A percentile compares a stretch with the other conserved stretches of the same genome.
Conservation (phyloP, 1,140 invertebrate genomes). For the Meloidogyne exigua region DNA sequence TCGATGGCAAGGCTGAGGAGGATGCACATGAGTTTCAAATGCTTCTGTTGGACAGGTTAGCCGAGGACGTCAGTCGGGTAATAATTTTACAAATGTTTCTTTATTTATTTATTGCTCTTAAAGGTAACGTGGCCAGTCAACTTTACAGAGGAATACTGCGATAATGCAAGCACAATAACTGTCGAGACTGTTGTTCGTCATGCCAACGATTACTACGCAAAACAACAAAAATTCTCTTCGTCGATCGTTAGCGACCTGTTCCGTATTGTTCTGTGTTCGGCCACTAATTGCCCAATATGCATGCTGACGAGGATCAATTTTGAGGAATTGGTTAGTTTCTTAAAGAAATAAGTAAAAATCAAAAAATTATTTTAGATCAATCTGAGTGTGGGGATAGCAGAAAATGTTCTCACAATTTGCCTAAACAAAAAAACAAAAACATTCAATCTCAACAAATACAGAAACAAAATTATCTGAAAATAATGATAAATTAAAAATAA, state of each 20-base stretch:
- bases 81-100: too few species aligned
- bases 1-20: not conserved
- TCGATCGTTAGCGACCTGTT: not conserved
- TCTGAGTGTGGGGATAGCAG: not conserved
- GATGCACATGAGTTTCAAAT: constrained; percentile 4
- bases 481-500: constrained; percentile 11
- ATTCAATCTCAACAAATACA: constrained; percentile 41
- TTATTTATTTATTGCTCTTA: not conserved
- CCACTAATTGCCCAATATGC: not conserved
- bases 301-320: not conserved
- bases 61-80: not conserved
- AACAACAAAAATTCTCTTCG: not conserved
- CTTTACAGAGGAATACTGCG: not conserved
- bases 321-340: not conserved
- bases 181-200: not conserved
- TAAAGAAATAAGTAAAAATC: not conserved
- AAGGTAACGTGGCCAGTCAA: not conserved
- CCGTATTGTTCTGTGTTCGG: not conserved
- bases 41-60: not conserved
- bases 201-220: not conserved
- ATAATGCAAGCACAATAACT: not conserved
- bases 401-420: not conserved
- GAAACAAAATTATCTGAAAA: constrained; percentile 10
- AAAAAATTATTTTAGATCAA: not conserved
- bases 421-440: constrained; percentile 34